Base-by-base conservation (phyloP, 2,888 invertebrate species). In the Plebejus argus region DNA sequence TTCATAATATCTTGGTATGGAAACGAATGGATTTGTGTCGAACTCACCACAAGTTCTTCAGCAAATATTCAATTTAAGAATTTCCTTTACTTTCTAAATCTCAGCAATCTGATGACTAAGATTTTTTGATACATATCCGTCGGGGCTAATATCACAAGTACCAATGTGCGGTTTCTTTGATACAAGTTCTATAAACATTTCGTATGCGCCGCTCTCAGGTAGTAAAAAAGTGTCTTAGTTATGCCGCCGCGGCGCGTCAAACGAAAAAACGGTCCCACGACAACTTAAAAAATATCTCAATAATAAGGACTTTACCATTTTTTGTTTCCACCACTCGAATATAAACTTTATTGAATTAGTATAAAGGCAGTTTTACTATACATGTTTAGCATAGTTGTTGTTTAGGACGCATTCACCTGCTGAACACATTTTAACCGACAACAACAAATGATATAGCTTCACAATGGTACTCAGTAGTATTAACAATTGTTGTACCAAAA, bases 251-350 rank as follows among this genome's bases (percentile, higher is more conserved):
- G 93, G 91, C 90, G 83, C 86, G 86, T 92, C 91, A 92, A 93
- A 92, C 83, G 84, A 39, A 75, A 78, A 83, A 83, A 83, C 82
- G 80, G 78, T 92, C 92, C 91, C 93, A 93, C 92, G 91, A 90
- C 90, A 89, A 83, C 87, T 91, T 90, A 87, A 86, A 87, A 91
- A 90, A 91, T 89, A 90, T 90, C 81, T 82, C 86, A 86, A 87
- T 85, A 85, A 71, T 39, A 35, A 39, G 71, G 20, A 33, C 71
- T 71, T 71, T 20, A 23, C 61, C 61, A 61, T 20, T 61, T 61
- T 61, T 61, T 61, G 23, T 23, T 61, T 61, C 1, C 12, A 28
- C 0, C 61, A 61, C 23, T 61, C 61, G 4, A 61, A 10, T 61
- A 23, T 12, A 12, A 23, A 23, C 61, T 61, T 23, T 61, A 61